phyloP scores from a whole-genome alignment of 1,140 invertebrate genomes.

The Samia ricini region DNA sequence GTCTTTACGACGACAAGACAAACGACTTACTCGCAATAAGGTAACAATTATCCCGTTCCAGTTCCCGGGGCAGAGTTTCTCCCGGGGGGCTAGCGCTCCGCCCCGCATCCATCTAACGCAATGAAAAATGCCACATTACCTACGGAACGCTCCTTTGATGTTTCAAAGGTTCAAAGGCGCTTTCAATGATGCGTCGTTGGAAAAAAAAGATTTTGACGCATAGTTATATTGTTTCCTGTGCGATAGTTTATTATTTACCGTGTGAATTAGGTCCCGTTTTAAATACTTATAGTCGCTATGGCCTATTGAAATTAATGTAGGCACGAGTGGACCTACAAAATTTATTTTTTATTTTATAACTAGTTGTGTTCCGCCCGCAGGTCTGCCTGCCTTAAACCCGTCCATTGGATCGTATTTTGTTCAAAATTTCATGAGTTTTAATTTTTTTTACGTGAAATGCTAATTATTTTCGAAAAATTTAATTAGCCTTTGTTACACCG shows the following conservation, averaged over 20 bases:
- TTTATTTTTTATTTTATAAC: too few species aligned
- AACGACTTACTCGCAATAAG: constrained; percentile 42
- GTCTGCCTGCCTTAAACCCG: too few species aligned
- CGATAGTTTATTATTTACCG: neutral
- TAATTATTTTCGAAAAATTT: too few species aligned
- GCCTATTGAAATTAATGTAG: neutral
- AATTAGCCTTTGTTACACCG: too few species aligned
- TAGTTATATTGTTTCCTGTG: neutral
- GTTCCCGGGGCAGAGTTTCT: constrained; percentile 15
- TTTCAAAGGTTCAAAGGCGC: neutral
- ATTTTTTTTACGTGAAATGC: too few species aligned
- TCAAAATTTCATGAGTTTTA: too few species aligned
- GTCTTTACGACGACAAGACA: constrained; percentile 37
- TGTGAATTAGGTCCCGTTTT: neutral
- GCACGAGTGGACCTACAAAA: too few species aligned
- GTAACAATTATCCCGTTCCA: constrained; percentile 44
- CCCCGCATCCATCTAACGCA: constrained; percentile 8
- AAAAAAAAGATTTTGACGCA: neutral
- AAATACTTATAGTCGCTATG: neutral
- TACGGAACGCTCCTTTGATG: neutral
- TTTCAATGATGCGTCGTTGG: too few species aligned
- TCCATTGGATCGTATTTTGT: too few species aligned
- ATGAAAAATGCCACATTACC: constrained; percentile 6
- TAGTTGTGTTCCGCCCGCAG: too few species aligned
- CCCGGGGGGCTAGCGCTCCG: constrained; percentile 6